Evolutionary conservation across 2,113 vertebrate species (phyloP).

Genomic region (Apaloderma vittatum): DNA sequence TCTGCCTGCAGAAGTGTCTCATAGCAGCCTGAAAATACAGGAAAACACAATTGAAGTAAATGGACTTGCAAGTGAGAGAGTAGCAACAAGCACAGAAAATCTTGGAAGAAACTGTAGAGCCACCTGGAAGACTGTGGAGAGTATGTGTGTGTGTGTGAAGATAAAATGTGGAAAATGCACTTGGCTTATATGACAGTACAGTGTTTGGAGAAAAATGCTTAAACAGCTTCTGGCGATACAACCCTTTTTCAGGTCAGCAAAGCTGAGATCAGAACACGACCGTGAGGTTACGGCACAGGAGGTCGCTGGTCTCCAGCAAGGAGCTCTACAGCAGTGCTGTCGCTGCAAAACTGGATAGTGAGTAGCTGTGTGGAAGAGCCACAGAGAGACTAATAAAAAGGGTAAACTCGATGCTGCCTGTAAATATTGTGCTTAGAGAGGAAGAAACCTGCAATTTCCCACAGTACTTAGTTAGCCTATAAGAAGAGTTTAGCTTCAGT

Average conservation of each 20-base stretch:
- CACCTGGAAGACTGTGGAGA: background rate
- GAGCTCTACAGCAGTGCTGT: fast-evolving
- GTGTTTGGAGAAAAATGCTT: background rate
- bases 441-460: background rate
- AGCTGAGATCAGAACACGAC: background rate
- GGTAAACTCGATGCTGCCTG: background rate
- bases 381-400: background rate
- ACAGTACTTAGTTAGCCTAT: background rate
- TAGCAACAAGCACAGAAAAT: background rate
- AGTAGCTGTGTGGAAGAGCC: background rate
- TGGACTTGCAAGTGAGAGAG: background rate
- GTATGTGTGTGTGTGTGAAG: fast-evolving
- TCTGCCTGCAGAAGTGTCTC: background rate
- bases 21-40: background rate
- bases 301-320: background rate
- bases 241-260: background rate
- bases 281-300: background rate
- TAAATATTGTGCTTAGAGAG: background rate
- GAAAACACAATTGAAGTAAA: background rate
- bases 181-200: background rate
- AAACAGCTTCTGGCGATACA: background rate
- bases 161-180: background rate
- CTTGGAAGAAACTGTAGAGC: background rate
- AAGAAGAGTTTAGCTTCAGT: background rate
- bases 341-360: background rate